These are phyloP conservation scores for Xerus rutilus DNA, from an alignment of 2,797 vertebrate species.

Conservation along the genomic window DNA sequence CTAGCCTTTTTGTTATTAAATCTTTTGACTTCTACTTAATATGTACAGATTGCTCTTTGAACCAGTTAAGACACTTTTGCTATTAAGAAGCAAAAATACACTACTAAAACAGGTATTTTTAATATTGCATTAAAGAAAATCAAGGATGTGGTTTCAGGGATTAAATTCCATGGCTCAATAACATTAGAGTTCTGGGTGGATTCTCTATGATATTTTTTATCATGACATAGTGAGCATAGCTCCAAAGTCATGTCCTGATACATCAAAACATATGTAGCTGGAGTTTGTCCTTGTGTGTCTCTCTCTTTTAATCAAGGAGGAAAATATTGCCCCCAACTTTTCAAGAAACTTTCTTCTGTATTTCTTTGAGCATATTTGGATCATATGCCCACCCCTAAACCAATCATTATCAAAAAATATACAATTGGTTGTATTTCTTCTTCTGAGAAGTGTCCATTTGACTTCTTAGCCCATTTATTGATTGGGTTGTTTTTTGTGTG, in stretches of 20 bases:
- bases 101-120: not conserved
- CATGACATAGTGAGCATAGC: not conserved
- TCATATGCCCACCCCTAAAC: not conserved
- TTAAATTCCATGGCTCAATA: not conserved
- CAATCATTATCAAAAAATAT: not conserved
- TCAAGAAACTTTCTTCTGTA: not conserved
- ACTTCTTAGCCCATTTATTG: no score
- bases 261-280: not conserved
- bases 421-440: not conserved
- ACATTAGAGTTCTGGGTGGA: not conserved
- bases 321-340: not conserved
- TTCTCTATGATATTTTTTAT: not conserved
- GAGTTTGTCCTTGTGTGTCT: not conserved
- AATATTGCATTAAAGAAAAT: constrained; percentile 29
- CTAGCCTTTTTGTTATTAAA: constrained; percentile 12
- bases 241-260: not conserved
- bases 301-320: not conserved
- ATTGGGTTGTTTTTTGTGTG: no score
- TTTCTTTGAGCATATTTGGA: not conserved
- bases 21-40: not conserved
- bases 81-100: not conserved
- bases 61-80: not conserved
- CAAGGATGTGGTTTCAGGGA: not conserved
- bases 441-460: no score
- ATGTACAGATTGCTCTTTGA: not conserved